phyloP scores from a whole-genome alignment of 1,140 invertebrate species.

The Drosophila simulans region DNA sequence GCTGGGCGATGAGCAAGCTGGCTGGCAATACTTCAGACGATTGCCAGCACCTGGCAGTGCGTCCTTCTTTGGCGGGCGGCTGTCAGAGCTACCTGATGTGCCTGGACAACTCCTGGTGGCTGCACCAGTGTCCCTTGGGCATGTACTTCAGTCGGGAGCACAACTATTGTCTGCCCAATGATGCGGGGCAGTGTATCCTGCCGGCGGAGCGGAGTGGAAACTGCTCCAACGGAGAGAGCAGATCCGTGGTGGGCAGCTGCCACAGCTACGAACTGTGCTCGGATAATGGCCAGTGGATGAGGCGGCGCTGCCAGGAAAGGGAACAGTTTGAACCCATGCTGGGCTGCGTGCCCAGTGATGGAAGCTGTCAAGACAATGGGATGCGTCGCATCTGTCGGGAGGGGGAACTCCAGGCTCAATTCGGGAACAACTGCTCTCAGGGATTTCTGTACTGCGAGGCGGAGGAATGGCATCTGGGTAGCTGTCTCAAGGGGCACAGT shows the following conservation, averaged over 20 bases:
- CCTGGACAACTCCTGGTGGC: conserved; percentile 75
- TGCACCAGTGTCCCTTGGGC: conserved; percentile 68
- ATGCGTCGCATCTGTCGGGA: conserved; percentile 51
- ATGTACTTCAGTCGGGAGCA: conserved; percentile 69
- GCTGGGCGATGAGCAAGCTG: background rate
- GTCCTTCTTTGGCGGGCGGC: conserved; percentile 27
- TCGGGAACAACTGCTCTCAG: conserved; percentile 50
- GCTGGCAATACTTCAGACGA: background rate
- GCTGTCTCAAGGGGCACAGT: conserved; percentile 60
- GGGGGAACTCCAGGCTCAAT: conserved; percentile 35
- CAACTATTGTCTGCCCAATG: conserved; percentile 76
- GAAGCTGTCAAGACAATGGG: conserved; percentile 63
- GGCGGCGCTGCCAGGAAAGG: conserved; percentile 22
- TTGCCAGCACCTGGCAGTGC: conserved; percentile 59
- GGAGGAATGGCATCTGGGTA: conserved; percentile 65
- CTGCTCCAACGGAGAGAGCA: conserved; percentile 34
- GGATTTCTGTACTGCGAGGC: conserved; percentile 65
- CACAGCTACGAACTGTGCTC: conserved; percentile 59
- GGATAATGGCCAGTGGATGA: conserved; percentile 35
- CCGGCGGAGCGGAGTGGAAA: background rate
- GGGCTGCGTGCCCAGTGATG: conserved; percentile 56
- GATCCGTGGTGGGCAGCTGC: conserved; percentile 58
- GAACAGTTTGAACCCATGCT: conserved; percentile 62
- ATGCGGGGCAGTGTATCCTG: conserved; percentile 38
- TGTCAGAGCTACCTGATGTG: conserved; percentile 75